phyloP scores from a whole-genome alignment of 2,797 vertebrate genomes.

The Astyanax mexicanus region DNA sequence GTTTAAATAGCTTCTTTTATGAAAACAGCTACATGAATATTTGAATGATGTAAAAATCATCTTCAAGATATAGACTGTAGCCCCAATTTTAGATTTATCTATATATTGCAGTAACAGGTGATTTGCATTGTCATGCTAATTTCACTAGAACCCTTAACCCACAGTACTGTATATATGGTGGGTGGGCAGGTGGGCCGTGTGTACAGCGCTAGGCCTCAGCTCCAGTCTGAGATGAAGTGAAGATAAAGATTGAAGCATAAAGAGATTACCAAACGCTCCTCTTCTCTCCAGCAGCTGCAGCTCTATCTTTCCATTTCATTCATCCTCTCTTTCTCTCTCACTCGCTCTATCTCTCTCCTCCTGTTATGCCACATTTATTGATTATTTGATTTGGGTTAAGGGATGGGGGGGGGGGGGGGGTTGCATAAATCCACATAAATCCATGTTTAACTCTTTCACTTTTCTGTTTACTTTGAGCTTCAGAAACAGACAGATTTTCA shows the following conservation, averaged over 20 bases:
- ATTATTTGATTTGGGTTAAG: slow-evolving; percentile 40
- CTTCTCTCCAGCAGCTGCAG: slow-evolving; percentile 6
- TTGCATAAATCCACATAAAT: slow-evolving; percentile 36
- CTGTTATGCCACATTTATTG: slow-evolving; percentile 23
- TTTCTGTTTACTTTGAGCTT: neutral
- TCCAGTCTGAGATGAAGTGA: neutral
- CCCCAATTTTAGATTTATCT: too few relatives aligned
- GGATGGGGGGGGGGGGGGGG: neutral
- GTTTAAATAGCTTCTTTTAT: too few relatives aligned
- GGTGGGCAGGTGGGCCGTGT: too few relatives aligned
- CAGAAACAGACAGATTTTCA: neutral
- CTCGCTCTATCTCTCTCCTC: slow-evolving; percentile 6
- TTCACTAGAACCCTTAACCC: neutral
- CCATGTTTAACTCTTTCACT: neutral
- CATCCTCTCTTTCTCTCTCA: slow-evolving; percentile 10
- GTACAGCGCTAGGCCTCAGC: neutral
- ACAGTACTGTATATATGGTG: neutral
- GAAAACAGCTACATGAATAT: too few relatives aligned
- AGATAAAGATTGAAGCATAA: neutral
- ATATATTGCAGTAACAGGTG: too few relatives aligned
- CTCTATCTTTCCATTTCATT: neutral
- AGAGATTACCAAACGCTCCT: neutral
- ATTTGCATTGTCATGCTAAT: neutral
- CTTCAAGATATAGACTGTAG: too few relatives aligned
- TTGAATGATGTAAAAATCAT: too few relatives aligned